Percentiles rank a stretch among this genome's conserved stretches.
Conservation (phyloP, 2,888 invertebrate genomes). For the Epinotia ramella region DNA sequence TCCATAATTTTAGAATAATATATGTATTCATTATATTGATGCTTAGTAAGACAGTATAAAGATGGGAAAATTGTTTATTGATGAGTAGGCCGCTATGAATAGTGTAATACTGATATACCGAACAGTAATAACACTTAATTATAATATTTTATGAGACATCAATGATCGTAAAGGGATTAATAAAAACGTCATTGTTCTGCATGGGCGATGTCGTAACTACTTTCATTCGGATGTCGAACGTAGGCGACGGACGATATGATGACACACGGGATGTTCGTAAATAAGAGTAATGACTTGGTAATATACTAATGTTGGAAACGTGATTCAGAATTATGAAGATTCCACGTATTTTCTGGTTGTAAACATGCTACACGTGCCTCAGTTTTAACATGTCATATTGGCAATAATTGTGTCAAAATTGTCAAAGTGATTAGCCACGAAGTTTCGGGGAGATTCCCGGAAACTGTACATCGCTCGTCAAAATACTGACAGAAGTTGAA, state of each 20-base stretch:
- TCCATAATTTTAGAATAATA: not conserved
- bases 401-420: not conserved
- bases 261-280: constrained; percentile 22
- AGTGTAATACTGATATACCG: constrained; percentile 4
- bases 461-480: no score
- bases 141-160: constrained; percentile 28
- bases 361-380: not conserved
- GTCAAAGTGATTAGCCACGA: no score
- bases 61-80: not conserved
- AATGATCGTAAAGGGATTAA: constrained; percentile 28
- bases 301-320: constrained; percentile 10
- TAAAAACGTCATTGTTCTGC: constrained; percentile 33
- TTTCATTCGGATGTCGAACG: constrained; percentile 24
- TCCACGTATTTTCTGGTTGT: not conserved
- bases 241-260: constrained; percentile 34
- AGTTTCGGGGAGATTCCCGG: no score
- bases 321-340: constrained; percentile 18
- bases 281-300: constrained; percentile 16
- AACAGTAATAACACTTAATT: constrained; percentile 32
- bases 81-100: constrained; percentile 22
- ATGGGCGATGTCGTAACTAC: constrained; percentile 21
- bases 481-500: no score
- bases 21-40: not conserved
- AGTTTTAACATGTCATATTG: not conserved
- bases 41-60: not conserved